Conservation (phyloP, 2,888 invertebrate species). For the Acanthosepion pharaonis region DNA sequence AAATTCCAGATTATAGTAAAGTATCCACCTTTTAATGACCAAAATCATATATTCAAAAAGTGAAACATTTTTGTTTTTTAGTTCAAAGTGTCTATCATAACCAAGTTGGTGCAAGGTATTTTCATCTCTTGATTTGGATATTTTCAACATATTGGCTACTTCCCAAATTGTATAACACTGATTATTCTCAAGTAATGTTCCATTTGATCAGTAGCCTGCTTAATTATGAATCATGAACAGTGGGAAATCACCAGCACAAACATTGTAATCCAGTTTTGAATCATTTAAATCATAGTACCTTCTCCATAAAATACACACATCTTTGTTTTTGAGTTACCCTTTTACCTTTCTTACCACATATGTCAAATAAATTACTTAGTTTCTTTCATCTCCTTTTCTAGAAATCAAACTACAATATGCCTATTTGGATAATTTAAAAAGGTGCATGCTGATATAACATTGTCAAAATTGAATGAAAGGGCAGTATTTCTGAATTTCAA, state of each 20-base stretch:
- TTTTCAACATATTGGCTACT: neutral
- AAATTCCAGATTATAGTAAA: too few relatives aligned
- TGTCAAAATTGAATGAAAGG: neutral
- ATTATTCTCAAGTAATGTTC: neutral
- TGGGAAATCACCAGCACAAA: neutral
- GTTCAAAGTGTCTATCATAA: too few relatives aligned
- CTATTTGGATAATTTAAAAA: neutral
- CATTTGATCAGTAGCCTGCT: too few relatives aligned
- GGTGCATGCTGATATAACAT: neutral
- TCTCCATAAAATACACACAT: neutral
- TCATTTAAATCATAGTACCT: neutral
- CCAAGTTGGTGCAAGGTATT: neutral
- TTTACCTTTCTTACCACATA: neutral
- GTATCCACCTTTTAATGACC: too few relatives aligned
- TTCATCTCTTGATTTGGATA: neutral
- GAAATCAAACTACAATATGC: neutral
- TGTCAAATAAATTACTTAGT: neutral
- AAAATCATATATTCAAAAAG: too few relatives aligned
- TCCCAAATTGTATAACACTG: neutral
- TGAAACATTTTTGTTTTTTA: too few relatives aligned
- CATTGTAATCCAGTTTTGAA: neutral
- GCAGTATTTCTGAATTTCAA: neutral
- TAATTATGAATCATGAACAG: too few relatives aligned
- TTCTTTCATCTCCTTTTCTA: neutral
- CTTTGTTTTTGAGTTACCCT: neutral